Evolutionary conservation across 2,888 invertebrate species (phyloP).

Genomic region (Xestobium rufovillosum): DNA sequence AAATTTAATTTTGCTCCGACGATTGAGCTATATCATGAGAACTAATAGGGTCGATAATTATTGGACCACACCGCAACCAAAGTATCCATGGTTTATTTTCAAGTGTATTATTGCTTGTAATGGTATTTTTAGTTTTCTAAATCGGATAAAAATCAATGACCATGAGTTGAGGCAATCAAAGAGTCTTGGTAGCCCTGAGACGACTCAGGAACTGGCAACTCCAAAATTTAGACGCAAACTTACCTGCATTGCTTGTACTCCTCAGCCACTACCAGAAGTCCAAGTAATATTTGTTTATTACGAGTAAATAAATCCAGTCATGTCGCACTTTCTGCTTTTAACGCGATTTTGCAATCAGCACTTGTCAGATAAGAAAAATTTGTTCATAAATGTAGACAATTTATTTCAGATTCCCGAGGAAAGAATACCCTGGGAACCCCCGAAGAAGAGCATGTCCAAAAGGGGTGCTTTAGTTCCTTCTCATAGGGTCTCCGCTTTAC

Average conservation of each 20-base stretch:
- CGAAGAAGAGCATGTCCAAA: conserved; percentile 29
- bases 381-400: conserved; percentile 5
- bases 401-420: conserved; percentile 38
- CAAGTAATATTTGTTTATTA: conserved; percentile 8
- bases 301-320: background rate
- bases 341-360: too few relatives aligned
- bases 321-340: background rate
- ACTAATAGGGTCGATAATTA: conserved; percentile 59
- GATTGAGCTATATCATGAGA: conserved; percentile 58
- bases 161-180: too few relatives aligned
- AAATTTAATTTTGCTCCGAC: conserved; percentile 61
- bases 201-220: conserved; percentile 15
- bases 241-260: conserved; percentile 28
- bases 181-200: conserved; percentile 19
- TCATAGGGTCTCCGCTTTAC: conserved; percentile 19
- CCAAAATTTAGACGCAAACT: conserved; percentile 21
- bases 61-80: conserved; percentile 58
- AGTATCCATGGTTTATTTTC: conserved; percentile 35
- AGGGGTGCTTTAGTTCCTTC: conserved; percentile 34
- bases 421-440: conserved; percentile 41
- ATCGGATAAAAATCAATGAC: too few relatives aligned
- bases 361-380: too few relatives aligned
- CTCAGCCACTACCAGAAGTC: conserved; percentile 14
- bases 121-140: conserved; percentile 12
- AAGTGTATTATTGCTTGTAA: background rate